A percentile compares a stretch with the other conserved stretches of the same genome.
phyloP scores from a whole-genome alignment of 2,888 invertebrate genomes.

The Odontomyia ornata region DNA sequence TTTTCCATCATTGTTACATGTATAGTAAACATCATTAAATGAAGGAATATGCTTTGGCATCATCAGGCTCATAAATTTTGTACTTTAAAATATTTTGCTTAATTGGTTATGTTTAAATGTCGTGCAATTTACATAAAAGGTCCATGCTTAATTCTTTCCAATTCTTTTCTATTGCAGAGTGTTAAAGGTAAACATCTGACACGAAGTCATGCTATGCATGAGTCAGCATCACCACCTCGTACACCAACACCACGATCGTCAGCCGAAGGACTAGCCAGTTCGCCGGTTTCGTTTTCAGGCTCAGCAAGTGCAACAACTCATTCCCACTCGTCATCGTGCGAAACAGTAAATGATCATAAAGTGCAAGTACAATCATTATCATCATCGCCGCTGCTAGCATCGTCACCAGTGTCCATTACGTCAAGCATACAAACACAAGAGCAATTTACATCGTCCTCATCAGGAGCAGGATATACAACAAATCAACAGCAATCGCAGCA shows the following conservation, averaged over 20 bases:
- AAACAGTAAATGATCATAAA: conserved; percentile 55
- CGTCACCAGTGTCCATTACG: conserved; percentile 19
- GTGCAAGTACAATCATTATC: conserved; percentile 57
- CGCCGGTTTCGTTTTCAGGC: conserved; percentile 46
- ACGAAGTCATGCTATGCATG: conserved; percentile 89
- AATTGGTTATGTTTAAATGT: too few relatives aligned
- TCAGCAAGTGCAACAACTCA: conserved; percentile 47
- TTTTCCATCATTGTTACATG: too few relatives aligned
- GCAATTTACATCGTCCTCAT: conserved; percentile 54
- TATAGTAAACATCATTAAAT: too few relatives aligned
- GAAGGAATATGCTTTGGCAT: too few relatives aligned
- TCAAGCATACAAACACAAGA: conserved; percentile 48
- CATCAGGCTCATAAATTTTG: too few relatives aligned
- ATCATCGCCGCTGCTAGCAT: conserved; percentile 52
- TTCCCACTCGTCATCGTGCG: conserved; percentile 51
- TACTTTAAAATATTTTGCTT: too few relatives aligned
- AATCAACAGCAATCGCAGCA: conserved; percentile 59
- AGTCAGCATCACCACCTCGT: conserved; percentile 76
- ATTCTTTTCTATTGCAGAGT: conserved; percentile 53
- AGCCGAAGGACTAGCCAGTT: conserved; percentile 48
- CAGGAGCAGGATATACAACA: conserved; percentile 58
- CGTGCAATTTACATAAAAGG: too few relatives aligned
- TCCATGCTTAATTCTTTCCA: too few relatives aligned
- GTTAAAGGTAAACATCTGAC: conserved; percentile 85
- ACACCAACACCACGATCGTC: conserved; percentile 66